A percentile compares a stretch with the other conserved stretches of the same genome.
Evolutionary conservation across 2,888 invertebrate genomes (phyloP).

Genomic region (Sisyra nigra): DNA sequence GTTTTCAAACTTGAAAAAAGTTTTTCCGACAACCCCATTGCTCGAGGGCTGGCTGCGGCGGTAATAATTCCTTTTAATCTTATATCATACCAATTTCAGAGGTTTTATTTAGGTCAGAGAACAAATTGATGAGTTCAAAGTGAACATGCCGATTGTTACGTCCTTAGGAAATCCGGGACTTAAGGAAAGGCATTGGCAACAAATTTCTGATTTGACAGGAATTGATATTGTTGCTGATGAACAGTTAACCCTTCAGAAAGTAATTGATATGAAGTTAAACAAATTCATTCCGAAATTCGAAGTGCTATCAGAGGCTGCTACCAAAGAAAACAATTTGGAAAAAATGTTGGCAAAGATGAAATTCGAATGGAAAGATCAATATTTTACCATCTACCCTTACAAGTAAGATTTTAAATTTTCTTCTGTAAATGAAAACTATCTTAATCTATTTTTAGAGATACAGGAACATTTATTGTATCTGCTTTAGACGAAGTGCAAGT

Average conservation of each 20-base stretch:
- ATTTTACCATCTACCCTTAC: constrained; percentile 56
- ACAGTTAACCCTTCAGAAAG: constrained; percentile 65
- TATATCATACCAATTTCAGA: neutral
- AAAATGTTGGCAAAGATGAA: constrained; percentile 80
- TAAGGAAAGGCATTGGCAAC: constrained; percentile 85
- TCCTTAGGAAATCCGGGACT: constrained; percentile 91
- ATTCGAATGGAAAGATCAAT: constrained; percentile 73
- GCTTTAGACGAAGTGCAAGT: constrained; percentile 89
- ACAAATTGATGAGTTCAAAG: constrained; percentile 74
- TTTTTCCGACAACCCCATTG: constrained; percentile 60
- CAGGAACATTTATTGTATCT: constrained; percentile 79
- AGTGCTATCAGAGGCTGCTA: constrained; percentile 82
- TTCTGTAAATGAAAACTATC: too few relatives aligned
- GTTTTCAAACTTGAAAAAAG: constrained; percentile 79
- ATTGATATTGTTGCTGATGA: constrained; percentile 79
- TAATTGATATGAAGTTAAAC: constrained; percentile 78
- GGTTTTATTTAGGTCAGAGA: constrained; percentile 27
- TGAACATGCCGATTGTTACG: constrained; percentile 79
- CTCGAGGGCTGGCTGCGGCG: constrained; percentile 51
- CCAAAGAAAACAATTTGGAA: constrained; percentile 89
- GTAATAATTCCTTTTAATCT: constrained; percentile 21
- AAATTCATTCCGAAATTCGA: constrained; percentile 84
- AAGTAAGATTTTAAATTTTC: constrained; percentile 31
- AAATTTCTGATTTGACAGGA: constrained; percentile 86
- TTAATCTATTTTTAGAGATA: constrained; percentile 39